Conservation (phyloP, 2,888 invertebrate genomes). For the Nomada fucata region DNA sequence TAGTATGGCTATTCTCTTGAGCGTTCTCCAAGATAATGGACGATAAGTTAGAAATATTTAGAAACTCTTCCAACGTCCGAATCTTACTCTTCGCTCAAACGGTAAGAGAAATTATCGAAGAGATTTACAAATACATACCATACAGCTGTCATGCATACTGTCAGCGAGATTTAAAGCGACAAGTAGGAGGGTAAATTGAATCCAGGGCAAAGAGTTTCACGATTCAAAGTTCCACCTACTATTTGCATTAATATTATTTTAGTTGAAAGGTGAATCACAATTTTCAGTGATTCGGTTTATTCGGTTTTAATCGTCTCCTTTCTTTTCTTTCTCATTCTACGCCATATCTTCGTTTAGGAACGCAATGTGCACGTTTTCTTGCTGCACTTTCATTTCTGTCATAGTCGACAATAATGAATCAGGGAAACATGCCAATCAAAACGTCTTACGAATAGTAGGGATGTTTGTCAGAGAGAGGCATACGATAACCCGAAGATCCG, state of each 20-base stretch:
- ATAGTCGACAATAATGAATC: conserved; percentile 2
- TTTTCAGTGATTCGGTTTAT: no score
- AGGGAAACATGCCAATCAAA: not conserved
- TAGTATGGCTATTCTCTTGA: conserved; percentile 15
- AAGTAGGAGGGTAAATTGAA: no score
- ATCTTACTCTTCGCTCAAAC: not conserved
- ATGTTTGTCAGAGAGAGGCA: not conserved
- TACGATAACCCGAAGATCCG: not conserved
- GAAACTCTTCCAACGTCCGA: not conserved
- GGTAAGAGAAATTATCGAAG: conserved; percentile 30
- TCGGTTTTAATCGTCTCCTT: no score
- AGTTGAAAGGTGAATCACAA: no score
- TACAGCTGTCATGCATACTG: no score
- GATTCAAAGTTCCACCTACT: no score
- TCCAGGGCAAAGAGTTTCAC: no score
- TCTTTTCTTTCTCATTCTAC: no score
- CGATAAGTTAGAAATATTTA: not conserved
- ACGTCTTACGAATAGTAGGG: not conserved
- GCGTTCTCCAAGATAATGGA: not conserved
- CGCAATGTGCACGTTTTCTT: no score
- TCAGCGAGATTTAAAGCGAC: no score
- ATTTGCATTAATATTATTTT: no score
- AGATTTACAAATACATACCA: not conserved
- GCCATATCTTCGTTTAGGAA: no score
- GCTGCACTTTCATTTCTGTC: not conserved